Evolutionary conservation across 92 coral and sea anemone genomes (phyloP).

Genomic region (Epizoanthus illoricatus): DNA sequence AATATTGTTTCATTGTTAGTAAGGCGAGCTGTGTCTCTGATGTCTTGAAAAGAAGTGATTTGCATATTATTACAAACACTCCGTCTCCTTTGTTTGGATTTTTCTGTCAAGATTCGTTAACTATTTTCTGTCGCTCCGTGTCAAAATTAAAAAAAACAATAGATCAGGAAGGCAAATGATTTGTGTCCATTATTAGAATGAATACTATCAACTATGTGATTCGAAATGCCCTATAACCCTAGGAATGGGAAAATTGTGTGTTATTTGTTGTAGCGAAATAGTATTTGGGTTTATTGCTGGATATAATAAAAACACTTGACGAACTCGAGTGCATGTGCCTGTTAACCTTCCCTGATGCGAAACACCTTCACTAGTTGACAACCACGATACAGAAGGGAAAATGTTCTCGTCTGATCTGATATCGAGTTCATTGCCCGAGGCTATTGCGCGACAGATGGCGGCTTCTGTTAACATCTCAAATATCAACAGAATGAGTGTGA

Average conservation of each 20-base stretch:
- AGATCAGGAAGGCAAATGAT: constrained; percentile 8
- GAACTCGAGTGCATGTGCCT: neutral
- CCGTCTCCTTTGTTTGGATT: neutral
- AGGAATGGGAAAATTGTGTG: neutral
- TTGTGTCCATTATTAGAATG: neutral
- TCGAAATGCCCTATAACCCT: neutral
- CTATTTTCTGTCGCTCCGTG: neutral
- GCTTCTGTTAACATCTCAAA: no score
- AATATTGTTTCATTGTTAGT: neutral
- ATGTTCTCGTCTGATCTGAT: no score
- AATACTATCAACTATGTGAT: neutral
- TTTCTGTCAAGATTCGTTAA: neutral
- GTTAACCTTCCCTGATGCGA: neutral
- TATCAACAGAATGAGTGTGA: no score
- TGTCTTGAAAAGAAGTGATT: neutral
- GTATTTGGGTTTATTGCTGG: neutral
- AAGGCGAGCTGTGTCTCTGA: neutral
- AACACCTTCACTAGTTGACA: no score
- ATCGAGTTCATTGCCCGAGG: no score
- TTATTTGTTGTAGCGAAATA: neutral
- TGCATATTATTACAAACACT: constrained; percentile 11
- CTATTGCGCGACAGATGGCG: no score
- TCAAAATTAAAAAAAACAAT: constrained; percentile 10
- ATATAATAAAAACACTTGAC: constrained; percentile 19
- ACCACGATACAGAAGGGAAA: no score